These are phyloP conservation scores for Dynastes maya DNA, from an alignment of 2,888 invertebrate species.

Conservation along the genomic window DNA sequence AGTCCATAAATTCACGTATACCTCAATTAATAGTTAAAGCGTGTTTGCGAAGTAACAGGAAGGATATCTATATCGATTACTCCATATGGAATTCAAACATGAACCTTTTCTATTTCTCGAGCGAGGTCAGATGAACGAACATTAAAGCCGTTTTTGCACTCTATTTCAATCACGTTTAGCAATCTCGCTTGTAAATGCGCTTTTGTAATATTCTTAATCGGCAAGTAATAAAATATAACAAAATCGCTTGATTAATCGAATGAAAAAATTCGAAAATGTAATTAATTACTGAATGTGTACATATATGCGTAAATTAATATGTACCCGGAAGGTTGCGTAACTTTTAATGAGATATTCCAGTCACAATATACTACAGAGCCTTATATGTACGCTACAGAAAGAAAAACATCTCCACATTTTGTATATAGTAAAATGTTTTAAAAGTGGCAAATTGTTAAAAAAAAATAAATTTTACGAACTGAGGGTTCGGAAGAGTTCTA, in stretches of 20 bases:
- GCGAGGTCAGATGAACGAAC: slow-evolving; percentile 11
- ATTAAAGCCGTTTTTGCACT: background rate
- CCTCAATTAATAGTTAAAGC: slow-evolving; percentile 37
- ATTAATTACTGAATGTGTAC: background rate
- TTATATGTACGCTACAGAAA: no score
- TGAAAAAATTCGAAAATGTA: background rate
- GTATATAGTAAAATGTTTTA: no score
- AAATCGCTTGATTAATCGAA: background rate
- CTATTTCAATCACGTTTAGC: background rate
- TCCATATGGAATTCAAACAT: slow-evolving; percentile 20
- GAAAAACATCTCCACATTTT: no score
- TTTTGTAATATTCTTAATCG: background rate
- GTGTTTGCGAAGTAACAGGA: slow-evolving; percentile 26
- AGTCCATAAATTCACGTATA: slow-evolving; percentile 13
- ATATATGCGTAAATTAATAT: slow-evolving; percentile 3
- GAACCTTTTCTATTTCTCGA: background rate
- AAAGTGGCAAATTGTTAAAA: no score
- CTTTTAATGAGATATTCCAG: no score
- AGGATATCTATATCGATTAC: slow-evolving; percentile 32
- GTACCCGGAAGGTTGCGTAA: background rate
- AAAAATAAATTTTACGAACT: no score
- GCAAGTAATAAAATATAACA: background rate
- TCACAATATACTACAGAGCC: no score
- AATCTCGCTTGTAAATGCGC: background rate
- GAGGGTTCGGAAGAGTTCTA: no score